Base-by-base conservation (phyloP, 2,888 invertebrate species). In the Druceiella hillmani region DNA sequence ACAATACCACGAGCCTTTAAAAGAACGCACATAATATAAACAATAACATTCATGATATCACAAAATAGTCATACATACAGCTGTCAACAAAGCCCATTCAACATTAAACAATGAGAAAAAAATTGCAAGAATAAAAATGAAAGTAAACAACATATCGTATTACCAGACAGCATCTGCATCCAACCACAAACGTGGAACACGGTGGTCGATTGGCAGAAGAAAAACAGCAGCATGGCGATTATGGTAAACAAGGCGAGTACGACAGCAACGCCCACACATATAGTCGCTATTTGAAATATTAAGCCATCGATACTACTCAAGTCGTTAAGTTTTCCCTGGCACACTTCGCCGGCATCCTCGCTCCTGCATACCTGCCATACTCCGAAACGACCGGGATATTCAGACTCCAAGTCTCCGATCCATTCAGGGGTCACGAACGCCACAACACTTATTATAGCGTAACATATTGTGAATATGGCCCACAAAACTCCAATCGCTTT, bases 391-490 rank as follows among this genome's bases (percentile, higher is more conserved):
- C 93, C 93, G 1, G 89, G 87, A 55, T 85, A 86, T 51, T 89
- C 87, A 46, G 88, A 84, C 52, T 86, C 83, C 52, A 83, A 71
- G 65, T 87, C 87, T 7, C 88, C 88, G 45, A 91, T 78, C 92
- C 92, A 88, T 67, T 93, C 87, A 27, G 94, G 94, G 45, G 95
- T 95, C 40, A 97, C 84, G 63, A 98, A 94, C 3, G 93, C 89
- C 17, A 98, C 92, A 51, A 91, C 83, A 55, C 87, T 86, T 57
- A 99, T 92, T 57, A 98, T 93, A 47, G 92, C 91, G 64, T 92
- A 95, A 68, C 95, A 95, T 59, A 97, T 88, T 50, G 93, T 91
- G 67, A 98, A 95, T 58, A 98, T 89, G 45, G 89, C 95, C 98
- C 98, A 98, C 50, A 97, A 76, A 43, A 97, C 94, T 34, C 93